Base-by-base conservation (phyloP, 2,888 invertebrate genomes). In the Lepidochitona cinerea region DNA sequence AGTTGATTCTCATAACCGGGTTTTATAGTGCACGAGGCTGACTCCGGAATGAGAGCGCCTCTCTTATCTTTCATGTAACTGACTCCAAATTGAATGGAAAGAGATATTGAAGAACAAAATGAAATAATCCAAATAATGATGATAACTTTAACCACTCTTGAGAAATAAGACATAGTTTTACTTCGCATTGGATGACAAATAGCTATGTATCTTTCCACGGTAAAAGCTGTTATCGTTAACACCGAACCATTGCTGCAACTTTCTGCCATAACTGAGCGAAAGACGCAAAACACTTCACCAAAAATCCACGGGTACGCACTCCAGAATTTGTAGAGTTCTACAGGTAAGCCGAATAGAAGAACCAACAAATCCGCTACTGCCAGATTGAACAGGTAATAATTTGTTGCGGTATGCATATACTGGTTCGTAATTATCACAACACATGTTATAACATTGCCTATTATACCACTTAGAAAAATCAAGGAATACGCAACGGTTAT, bases 301-400 rank as follows among this genome's bases (percentile, higher is more conserved):
- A 96, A 93, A 72, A 94, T 78, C 86, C 88, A 90, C 3, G 90
- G 90, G 75, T 91, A 90, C 9, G 85, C 82, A 6, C 85, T 86
- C 90, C 89, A 89, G 66, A 88, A 84, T 6, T 77, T 73, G 88
- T 95, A 94, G 68, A 96, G 92, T 88, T 96, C 96, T 81, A 94
- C 94, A 0, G 96, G 96, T 84, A 96, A 93, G 0, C 96, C 96
- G 77, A 95, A 93, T 0, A 95, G 90, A 23, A 96, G 91, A n/a
- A 96, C 91, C 33, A 96, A 91, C 53, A 96, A 92, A 89, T 96
- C 96, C 0, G 96, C 95, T 76, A 96, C 91, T 18, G 97, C 96
- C 91, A 97, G 91, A 88, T 95, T 96, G 92, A 96, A 96, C 67
- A 97, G 92, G 88, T 96, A 97, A 87, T 96, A 96, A 88, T 97